Conservation (phyloP, 2,113 vertebrate genomes). For the Pimephales promelas region DNA sequence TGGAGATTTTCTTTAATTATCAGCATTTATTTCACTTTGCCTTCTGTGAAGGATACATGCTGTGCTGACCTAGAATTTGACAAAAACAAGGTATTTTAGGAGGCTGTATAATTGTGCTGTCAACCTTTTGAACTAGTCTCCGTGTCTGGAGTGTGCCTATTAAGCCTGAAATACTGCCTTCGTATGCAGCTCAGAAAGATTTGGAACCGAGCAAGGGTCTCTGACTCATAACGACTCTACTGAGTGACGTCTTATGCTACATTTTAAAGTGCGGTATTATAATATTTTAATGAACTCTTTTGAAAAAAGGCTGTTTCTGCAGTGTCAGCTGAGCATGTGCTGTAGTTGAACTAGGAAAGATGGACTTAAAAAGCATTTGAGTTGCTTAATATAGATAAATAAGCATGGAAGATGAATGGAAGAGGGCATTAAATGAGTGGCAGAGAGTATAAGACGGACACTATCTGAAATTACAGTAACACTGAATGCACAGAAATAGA, state of each 20-base stretch:
- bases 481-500: background rate
- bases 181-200: background rate
- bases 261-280: background rate
- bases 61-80: background rate
- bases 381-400: conserved; percentile 3
- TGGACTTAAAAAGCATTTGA: background rate
- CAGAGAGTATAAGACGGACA: background rate
- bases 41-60: background rate
- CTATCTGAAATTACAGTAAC: background rate
- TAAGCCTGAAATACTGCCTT: conserved; percentile 12
- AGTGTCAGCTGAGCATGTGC: background rate
- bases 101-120: conserved; percentile 4
- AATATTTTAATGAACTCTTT: conserved; percentile 13
- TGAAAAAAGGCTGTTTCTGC: conserved; percentile 1
- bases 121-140: background rate
- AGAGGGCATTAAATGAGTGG: background rate
- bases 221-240: background rate
- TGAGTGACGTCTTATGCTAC: background rate
- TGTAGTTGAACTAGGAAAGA: background rate
- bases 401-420: background rate
- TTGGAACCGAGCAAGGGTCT: conserved; percentile 1
- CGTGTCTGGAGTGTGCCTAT: background rate
- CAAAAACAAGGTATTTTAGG: conserved; percentile 5
- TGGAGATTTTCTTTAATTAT: background rate
- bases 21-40: background rate